Base-by-base conservation (phyloP, 2,888 invertebrate species). In the Andricus curvator region DNA sequence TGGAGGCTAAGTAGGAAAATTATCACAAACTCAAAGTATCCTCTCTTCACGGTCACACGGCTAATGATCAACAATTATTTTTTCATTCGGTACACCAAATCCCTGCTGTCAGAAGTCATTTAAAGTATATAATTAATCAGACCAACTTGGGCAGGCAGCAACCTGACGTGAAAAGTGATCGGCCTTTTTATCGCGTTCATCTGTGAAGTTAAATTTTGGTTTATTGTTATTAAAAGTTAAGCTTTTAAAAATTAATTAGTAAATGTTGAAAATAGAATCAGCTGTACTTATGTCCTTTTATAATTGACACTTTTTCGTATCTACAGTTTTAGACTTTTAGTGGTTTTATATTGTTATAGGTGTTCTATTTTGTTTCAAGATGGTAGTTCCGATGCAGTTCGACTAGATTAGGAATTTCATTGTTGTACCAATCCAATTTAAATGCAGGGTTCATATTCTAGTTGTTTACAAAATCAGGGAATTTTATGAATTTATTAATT, bases 1-100 rank as follows among this genome's bases (percentile, higher is more conserved):
- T 22, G 15, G 20, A 29, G 11, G 22, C 2, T 20, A 56, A n/a
- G 41, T 22, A 22, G 17, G 44, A 37, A 56, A 60, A 56, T 56
- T 20, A 33, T 74, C 3, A 51, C 74, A 8, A 74, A 56, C 5
- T 51, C n/a, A 15, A 56, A 74, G 33, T 74, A 13, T 56, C n/a
- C n/a, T 33, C 74, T 56, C n/a, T 74, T 74, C 56, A 74, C n/a
- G 74, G 51, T 60, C 74, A 74, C 33, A 33, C 33, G 56, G 37
- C 33, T 56, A 74, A 56, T 56, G 56, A 74, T 74, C 74, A 74
- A 74, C 74, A 74, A 74, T 33, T 67, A 41, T 70, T 74, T 74
- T 74, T 74, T 74, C n/a, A 74, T 60, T n/a, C 37, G n/a, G 56
- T 56, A 22, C 56, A 68, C 20, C n/a, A 33, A 60, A 37, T 74